Conservation (phyloP, 2,113 vertebrate species). For the Camelus bactrianus region DNA sequence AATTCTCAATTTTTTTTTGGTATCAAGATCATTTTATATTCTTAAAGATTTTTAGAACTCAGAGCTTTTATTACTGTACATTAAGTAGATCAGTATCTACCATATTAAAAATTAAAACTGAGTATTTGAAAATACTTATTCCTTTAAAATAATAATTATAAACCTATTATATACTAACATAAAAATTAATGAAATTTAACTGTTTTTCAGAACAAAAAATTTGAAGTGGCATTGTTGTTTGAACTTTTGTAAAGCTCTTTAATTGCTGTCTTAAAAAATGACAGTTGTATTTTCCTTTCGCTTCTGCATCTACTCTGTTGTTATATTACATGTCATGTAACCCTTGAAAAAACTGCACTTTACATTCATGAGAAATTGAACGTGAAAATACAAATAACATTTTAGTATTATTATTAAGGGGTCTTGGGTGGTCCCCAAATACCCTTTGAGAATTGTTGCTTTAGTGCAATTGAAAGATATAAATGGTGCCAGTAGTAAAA, state of each 20-base stretch:
- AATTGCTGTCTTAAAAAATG: not conserved
- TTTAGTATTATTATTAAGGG: not conserved
- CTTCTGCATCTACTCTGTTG: not conserved
- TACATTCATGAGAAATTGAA: not conserved
- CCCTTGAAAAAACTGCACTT: not conserved
- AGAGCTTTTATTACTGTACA: not conserved
- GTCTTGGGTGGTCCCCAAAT: not conserved
- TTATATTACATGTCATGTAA: not conserved
- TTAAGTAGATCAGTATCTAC: not conserved
- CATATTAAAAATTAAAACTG: conserved; percentile 19
- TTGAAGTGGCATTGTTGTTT: not conserved
- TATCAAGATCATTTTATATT: not conserved
- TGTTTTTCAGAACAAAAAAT: not conserved
- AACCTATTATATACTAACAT: not conserved
- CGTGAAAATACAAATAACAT: not conserved
- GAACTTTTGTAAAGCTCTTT: not conserved
- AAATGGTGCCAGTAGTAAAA: not conserved
- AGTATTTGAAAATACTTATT: not conserved
- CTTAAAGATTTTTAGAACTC: not conserved
- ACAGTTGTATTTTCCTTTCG: not conserved
- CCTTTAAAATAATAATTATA: not conserved
- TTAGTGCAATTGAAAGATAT: not conserved
- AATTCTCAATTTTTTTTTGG: not conserved
- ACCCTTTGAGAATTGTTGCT: not conserved
- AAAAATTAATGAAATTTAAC: conserved; percentile 6